Evolutionary conservation across 2,797 vertebrate genomes (phyloP), one percentile per base, ranked within the genome.

Genomic region (Balearica regulorum): DNA sequence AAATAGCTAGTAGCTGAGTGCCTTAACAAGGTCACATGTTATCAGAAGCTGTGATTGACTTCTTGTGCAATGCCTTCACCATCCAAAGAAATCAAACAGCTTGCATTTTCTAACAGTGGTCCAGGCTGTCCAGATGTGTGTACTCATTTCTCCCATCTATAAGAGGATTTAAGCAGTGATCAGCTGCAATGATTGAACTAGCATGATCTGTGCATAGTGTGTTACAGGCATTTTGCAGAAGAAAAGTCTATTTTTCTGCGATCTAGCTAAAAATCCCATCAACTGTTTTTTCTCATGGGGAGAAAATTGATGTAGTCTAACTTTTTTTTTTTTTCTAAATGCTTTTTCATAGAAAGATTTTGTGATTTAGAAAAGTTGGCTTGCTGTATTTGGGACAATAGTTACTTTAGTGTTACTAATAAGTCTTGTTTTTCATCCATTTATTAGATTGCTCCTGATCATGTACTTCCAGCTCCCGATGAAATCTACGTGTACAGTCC

Each of bases 401-500:
- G 21, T 83, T 86, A 49, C 17, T 64, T 54, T 33, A 22, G 6
- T 77, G 28, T 79, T 81, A 16, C 43, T 94, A 87, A 89, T 70
- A 78, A 37, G 10, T 51, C 33, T 64, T 82, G 5, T 0, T 86
- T 61, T 85, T 89, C 86, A 31, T 94, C 77, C 69, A 37, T 89
- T 79, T 71, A 5, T 83, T 96, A 99, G 99, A 98, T 99, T 97
- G 99, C 99, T 79, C 99, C 99, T 69, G 98, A 99, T 97, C 99
- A 99, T 75, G 99, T 99, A n/a, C 98, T 99, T 93, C 99, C 99
- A 31, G 90, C 95, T 37, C 98, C 98, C 37, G 99, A 99, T 89
- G 99, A 99, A 84, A 98, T 99, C 92, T 99, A 99, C 7, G 96
- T 99, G 55, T 99, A 99, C 97, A 99, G 99, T 95, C 99, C 99